Evolutionary conservation across 2,113 vertebrate species (phyloP), one percentile per base, ranked within the genome.

Genomic region (Naja naja): DNA sequence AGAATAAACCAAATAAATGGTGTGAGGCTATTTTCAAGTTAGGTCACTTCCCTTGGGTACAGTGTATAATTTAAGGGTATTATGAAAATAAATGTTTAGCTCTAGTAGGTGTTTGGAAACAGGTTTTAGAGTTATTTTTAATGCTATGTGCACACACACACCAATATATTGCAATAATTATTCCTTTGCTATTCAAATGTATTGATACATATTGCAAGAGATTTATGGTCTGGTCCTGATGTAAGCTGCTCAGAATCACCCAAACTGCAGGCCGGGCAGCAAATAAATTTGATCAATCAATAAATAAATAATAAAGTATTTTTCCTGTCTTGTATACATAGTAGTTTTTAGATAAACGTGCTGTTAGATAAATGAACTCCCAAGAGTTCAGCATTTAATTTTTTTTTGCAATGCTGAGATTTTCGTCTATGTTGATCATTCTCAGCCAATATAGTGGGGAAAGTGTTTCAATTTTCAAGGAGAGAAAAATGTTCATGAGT

Each of bases 1-100:
- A 95, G 27, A 69, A 91, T 92, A 87, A 81, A 53, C 81, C 85
- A 92, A 91, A 95, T 91, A 95, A 95, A 69, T 4, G 5, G 39
- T 86, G 14, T 7, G 54, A 25, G 55, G 92, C 16, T 43, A 90
- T 89, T 39, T 55, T 93, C 49, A 14, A 94, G 52, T 88, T n/a
- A 91, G 54, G 64, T 89, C 0, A 5, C 34, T 53, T 95, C 92
- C 53, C 81, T 88, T 22, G 30, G 22, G 12, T 18, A 49, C 14
- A 85, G 91, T 1, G 0, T 88, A 39, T 55, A 11, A 64, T 27
- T 96, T 95, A 60, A 60, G 52, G 7, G 27, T 93, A 74, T 89
- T 92, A 93, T 85, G 53, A 90, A 88, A 56, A 56, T 18, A 69
- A 92, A 91, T 64, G 30, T 7, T 45, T 2, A 30, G 47, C 58